A percentile compares a stretch with the other conserved stretches of the same genome.
Evolutionary conservation across 2,113 vertebrate genomes (phyloP).

Genomic region (Ranitomeya variabilis): DNA sequence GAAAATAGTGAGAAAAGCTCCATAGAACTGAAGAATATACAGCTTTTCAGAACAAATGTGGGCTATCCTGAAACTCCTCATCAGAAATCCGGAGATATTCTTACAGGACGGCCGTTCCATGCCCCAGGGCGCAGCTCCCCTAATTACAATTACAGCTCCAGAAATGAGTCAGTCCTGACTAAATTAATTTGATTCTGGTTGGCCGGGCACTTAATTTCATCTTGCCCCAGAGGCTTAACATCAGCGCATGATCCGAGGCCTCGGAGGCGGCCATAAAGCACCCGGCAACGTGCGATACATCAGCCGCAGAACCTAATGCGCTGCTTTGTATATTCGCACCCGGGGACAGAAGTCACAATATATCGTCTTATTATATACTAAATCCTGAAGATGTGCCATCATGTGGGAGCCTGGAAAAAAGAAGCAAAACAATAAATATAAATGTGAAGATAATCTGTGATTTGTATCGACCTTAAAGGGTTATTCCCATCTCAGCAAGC

Average conservation of each 20-base stretch:
- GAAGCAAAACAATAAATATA: background rate
- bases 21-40: background rate
- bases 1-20: background rate
- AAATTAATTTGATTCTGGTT: conserved; percentile 39
- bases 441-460: background rate
- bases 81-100: background rate
- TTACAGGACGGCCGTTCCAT: background rate
- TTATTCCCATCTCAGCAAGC: too few relatives aligned
- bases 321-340: background rate
- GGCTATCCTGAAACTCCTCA: background rate
- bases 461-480: too few relatives aligned
- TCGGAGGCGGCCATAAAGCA: conserved; percentile 12
- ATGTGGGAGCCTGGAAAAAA: background rate
- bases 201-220: conserved; percentile 26
- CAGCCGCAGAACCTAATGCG: background rate
- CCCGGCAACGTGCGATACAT: background rate
- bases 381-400: background rate
- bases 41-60: background rate
- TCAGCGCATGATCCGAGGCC: background rate
- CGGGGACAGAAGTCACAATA: background rate
- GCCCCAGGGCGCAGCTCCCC: background rate
- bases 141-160: background rate
- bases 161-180: background rate
- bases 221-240: conserved; percentile 9
- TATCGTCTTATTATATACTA: background rate